phyloP scores from a whole-genome alignment of 2,113 vertebrate species.

The Chaenogobius annularis region DNA sequence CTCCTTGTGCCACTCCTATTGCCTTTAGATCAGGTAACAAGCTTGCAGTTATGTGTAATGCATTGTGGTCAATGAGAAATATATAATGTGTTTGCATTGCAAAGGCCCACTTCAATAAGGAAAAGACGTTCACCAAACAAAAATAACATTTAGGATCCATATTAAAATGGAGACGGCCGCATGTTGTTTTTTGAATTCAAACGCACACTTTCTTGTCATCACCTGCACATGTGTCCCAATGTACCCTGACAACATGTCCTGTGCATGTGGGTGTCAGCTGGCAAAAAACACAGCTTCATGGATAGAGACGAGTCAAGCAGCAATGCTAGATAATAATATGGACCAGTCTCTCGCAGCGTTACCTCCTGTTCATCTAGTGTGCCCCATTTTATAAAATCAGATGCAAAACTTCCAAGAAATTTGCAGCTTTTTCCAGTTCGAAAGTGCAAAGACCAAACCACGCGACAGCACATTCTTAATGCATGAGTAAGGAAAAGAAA shows the following conservation, averaged over 20 bases:
- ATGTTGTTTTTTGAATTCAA: constrained; percentile 15
- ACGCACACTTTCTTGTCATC: constrained; percentile 1
- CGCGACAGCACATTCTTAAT: background rate
- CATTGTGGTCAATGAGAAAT: background rate
- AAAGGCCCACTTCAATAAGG: background rate
- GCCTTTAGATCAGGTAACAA: background rate
- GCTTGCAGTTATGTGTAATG: background rate
- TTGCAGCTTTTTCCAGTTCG: background rate
- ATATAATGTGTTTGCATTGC: background rate
- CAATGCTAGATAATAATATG: background rate
- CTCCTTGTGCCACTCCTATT: background rate
- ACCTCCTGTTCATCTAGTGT: background rate
- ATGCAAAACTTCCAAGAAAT: background rate
- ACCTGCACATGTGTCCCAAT: constrained; percentile 16
- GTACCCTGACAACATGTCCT: constrained; percentile 15
- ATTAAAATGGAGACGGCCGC: background rate
- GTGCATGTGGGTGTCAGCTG: constrained; percentile 35
- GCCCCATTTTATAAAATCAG: background rate
- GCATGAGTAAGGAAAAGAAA: background rate
- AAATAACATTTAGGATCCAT: background rate
- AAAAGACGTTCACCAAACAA: too few species aligned
- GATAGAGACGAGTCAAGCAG: background rate
- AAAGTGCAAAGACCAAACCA: background rate
- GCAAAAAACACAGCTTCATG: background rate
- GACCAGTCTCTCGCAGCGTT: background rate